phyloP scores from a whole-genome alignment of 2,797 vertebrate genomes.

The Sebastes iracundus region DNA sequence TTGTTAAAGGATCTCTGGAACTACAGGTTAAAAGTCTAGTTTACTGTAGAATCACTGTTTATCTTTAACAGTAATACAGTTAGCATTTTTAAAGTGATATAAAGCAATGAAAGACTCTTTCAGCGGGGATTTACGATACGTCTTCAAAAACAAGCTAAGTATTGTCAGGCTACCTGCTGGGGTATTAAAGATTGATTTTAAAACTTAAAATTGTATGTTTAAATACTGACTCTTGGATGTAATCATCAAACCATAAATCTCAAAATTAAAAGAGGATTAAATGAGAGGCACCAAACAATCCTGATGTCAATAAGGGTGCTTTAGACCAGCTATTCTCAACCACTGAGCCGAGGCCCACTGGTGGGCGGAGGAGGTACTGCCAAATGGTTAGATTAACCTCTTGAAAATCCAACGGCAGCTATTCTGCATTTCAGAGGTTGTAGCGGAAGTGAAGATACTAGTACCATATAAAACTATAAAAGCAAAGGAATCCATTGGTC shows the following conservation, averaged over 20 bases:
- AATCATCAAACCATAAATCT: background rate
- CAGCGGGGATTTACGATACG: background rate
- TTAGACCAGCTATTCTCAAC: background rate
- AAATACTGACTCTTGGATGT: background rate
- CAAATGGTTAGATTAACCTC: no score
- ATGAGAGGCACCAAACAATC: background rate
- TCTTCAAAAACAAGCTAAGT: background rate
- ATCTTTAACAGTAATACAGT: background rate
- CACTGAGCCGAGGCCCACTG: no score
- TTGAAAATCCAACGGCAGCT: no score
- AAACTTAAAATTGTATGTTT: background rate
- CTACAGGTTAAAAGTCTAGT: background rate
- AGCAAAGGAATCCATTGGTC: no score
- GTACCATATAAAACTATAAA: no score
- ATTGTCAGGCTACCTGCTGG: background rate
- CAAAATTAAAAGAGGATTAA: background rate
- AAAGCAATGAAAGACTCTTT: background rate
- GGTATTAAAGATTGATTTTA: background rate
- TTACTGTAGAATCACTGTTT: background rate
- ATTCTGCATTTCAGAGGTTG: no score
- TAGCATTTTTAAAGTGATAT: background rate
- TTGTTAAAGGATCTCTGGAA: background rate
- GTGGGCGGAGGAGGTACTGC: no score
- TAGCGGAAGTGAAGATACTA: no score
- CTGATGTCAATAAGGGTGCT: background rate